phyloP scores from a whole-genome alignment of 2,113 vertebrate species.

The Thryonomys swinderianus region DNA sequence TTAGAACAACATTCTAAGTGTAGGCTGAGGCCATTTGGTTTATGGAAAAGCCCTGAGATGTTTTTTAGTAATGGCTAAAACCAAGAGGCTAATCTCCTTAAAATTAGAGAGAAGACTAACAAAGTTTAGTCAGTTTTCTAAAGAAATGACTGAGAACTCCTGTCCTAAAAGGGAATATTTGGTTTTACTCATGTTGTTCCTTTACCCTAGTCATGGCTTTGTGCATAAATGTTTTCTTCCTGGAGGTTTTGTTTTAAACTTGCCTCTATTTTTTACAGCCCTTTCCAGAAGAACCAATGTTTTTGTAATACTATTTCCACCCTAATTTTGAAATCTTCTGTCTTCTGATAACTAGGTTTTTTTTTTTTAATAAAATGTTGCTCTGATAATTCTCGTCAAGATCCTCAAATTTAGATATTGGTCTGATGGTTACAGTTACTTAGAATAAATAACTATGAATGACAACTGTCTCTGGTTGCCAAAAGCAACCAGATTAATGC shows the following conservation, averaged over 20 bases:
- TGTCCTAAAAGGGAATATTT: neutral
- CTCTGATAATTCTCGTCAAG: neutral
- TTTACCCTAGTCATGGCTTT: neutral
- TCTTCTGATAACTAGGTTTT: neutral
- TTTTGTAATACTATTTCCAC: neutral
- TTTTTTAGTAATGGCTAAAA: neutral
- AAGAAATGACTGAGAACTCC: neutral
- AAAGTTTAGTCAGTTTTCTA: neutral
- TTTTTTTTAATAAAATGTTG: neutral
- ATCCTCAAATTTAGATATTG: neutral
- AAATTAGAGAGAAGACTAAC: neutral
- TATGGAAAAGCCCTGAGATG: neutral
- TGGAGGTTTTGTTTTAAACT: neutral
- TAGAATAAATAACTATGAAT: neutral
- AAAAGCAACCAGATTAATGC: neutral
- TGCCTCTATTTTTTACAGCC: neutral
- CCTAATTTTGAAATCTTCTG: slow-evolving; percentile 4
- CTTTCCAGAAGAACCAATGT: neutral
- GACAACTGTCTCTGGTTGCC: neutral
- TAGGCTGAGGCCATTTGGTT: neutral
- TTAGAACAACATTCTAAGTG: neutral
- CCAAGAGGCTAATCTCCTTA: neutral
- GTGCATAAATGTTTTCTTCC: neutral
- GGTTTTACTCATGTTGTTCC: neutral
- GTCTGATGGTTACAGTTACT: neutral